Percentiles rank a stretch among this genome's conserved stretches.
phyloP scores from a whole-genome alignment of 1,140 invertebrate genomes.

The Diachasmimorpha longicaudata region DNA sequence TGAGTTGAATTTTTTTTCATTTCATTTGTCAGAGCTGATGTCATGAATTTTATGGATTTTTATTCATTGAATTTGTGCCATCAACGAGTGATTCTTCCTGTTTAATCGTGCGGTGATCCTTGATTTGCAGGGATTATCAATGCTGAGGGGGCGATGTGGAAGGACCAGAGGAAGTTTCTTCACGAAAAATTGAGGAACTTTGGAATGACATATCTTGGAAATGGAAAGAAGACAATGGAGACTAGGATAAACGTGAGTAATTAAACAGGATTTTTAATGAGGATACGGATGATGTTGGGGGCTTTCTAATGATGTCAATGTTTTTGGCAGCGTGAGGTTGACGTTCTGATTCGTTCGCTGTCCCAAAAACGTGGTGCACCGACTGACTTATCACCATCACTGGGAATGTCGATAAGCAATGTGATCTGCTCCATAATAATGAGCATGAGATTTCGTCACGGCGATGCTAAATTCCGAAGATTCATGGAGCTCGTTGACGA shows the following conservation, averaged over 20 bases:
- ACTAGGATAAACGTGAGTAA: slow-evolving; percentile 80
- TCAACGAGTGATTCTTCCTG: too few relatives aligned
- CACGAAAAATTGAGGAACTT: slow-evolving; percentile 88
- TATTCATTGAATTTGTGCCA: too few relatives aligned
- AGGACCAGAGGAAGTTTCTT: slow-evolving; percentile 88
- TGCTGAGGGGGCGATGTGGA: slow-evolving; percentile 89
- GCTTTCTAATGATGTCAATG: not conserved
- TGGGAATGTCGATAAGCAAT: slow-evolving; percentile 86
- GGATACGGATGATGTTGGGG: not conserved
- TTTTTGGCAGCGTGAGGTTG: slow-evolving; percentile 71
- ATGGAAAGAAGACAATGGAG: slow-evolving; percentile 83
- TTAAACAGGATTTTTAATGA: not conserved
- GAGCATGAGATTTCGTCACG: slow-evolving; percentile 81
- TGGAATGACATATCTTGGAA: slow-evolving; percentile 85
- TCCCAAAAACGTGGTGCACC: slow-evolving; percentile 67
- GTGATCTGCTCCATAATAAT: slow-evolving; percentile 91
- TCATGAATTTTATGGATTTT: too few relatives aligned
- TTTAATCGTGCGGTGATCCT: not conserved
- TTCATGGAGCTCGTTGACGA: slow-evolving; percentile 87
- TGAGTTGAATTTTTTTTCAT: slow-evolving; percentile 64
- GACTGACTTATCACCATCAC: slow-evolving; percentile 72
- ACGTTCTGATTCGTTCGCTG: slow-evolving; percentile 73
- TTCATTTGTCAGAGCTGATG: not conserved
- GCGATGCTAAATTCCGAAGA: slow-evolving; percentile 76
- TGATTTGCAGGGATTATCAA: slow-evolving; percentile 84